phyloP scores from a whole-genome alignment of 2,113 vertebrate species.

The Panthera tigris region DNA sequence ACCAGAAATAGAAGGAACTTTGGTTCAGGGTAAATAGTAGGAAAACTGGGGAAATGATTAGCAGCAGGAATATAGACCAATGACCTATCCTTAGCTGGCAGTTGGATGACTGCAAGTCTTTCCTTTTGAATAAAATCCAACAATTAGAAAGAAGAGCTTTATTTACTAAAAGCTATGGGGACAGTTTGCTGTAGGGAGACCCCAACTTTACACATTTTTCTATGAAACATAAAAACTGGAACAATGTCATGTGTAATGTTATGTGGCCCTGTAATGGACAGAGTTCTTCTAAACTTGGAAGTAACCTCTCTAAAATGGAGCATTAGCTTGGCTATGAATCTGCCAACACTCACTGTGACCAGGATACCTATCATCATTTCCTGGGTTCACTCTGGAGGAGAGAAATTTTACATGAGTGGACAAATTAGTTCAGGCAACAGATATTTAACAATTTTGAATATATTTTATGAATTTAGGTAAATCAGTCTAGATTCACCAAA shows the following conservation, averaged over 20 bases:
- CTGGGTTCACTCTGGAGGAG: neutral
- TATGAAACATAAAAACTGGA: neutral
- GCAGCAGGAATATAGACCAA: neutral
- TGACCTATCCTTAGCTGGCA: accelerated
- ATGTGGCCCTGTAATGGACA: neutral
- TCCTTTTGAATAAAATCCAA: neutral
- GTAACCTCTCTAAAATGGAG: neutral
- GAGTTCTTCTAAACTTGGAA: neutral
- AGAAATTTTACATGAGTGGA: neutral
- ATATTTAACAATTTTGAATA: neutral
- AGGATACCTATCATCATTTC: neutral
- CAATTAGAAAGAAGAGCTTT: neutral
- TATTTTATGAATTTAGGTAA: neutral
- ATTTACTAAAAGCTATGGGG: neutral
- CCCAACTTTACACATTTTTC: neutral
- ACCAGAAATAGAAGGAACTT: neutral
- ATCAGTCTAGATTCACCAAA: neutral
- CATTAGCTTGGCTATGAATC: neutral
- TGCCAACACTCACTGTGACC: neutral
- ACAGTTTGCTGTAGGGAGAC: neutral
- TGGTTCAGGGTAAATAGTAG: neutral
- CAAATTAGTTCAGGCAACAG: neutral
- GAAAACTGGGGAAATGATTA: neutral
- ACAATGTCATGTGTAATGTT: neutral
- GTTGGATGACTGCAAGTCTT: neutral